phyloP scores from a whole-genome alignment of 2,888 invertebrate genomes.

The Acleris holmiana region DNA sequence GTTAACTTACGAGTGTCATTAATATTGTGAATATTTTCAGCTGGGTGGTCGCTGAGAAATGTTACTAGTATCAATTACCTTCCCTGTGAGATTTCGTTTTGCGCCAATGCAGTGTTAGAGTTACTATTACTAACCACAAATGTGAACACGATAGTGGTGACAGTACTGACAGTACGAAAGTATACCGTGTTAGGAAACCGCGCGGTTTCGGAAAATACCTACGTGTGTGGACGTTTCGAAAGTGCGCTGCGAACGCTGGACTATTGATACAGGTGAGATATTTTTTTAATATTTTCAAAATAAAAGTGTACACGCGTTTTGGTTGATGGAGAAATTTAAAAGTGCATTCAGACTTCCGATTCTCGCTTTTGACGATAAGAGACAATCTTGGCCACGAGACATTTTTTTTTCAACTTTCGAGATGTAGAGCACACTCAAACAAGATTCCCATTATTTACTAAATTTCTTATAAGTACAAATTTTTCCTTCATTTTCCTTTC shows the following conservation, averaged over 20 bases:
- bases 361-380: no score
- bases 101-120: constrained; percentile 73
- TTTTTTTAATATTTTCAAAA: background rate
- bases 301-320: background rate
- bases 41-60: constrained; percentile 70
- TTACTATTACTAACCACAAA: constrained; percentile 81
- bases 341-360: no score
- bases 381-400: no score
- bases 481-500: no score
- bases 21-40: constrained; percentile 68
- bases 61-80: constrained; percentile 74
- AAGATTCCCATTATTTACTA: no score
- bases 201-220: constrained; percentile 74
- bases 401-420: no score
- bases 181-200: constrained; percentile 74
- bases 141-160: constrained; percentile 73
- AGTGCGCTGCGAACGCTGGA: constrained; percentile 42
- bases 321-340: no score
- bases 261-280: constrained; percentile 39
- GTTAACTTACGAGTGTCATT: constrained; percentile 46
- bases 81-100: constrained; percentile 75
- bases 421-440: no score
- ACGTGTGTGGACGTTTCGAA: constrained; percentile 51
- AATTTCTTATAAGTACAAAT: no score
- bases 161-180: constrained; percentile 73